phyloP scores from a whole-genome alignment of 2,113 vertebrate species.

The Turdus rufiventris region DNA sequence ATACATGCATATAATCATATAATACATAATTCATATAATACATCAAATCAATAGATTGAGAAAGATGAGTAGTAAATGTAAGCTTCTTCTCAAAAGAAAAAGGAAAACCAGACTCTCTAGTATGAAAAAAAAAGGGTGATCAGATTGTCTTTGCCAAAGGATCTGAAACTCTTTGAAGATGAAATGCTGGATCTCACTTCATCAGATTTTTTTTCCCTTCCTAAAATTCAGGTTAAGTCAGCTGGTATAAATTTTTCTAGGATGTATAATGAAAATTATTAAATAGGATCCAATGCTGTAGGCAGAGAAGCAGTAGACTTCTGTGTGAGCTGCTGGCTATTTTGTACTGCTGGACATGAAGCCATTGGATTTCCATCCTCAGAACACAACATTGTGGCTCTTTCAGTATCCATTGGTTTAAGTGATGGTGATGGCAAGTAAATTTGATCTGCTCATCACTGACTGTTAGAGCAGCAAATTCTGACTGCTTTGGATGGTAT shows the following conservation, averaged over 20 bases:
- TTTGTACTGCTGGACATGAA: neutral
- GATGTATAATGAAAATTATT: neutral
- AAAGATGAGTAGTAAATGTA: neutral
- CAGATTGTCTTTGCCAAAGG: neutral
- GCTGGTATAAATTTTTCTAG: neutral
- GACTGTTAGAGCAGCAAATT: neutral
- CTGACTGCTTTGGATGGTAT: neutral
- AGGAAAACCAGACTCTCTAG: neutral
- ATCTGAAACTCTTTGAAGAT: neutral
- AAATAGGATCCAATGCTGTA: neutral
- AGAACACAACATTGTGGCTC: fast-evolving
- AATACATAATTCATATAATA: too few species aligned
- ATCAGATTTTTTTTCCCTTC: neutral
- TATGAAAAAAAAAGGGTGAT: neutral
- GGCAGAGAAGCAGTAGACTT: neutral
- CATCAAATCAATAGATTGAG: neutral
- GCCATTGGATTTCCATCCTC: neutral
- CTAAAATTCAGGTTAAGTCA: neutral
- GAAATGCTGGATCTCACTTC: neutral
- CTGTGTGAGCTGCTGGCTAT: neutral
- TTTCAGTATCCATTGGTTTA: neutral
- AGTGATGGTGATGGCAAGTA: neutral
- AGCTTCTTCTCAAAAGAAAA: neutral
- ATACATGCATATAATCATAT: too few species aligned
- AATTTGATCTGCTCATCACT: neutral